Evolutionary conservation across 2,113 vertebrate species (phyloP), one percentile per base, ranked within the genome.

Genomic region (Cyphotilapia sp.): DNA sequence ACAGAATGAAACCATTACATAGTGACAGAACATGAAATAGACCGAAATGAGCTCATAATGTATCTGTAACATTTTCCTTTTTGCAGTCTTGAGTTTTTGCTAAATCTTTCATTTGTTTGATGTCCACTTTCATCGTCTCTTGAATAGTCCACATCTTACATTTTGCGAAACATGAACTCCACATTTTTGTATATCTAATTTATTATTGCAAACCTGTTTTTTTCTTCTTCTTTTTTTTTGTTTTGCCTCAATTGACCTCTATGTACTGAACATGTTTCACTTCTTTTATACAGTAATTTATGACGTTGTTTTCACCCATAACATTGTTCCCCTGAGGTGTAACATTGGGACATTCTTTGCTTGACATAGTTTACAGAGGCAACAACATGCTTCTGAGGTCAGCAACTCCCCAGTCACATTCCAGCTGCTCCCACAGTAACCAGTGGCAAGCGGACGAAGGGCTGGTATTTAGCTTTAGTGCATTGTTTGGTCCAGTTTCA

Each of bases 401-500:
- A 69, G 81, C 51, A 84, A 83, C 92, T 91, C 91, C 94, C 95
- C 90, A 95, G 80, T 93, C 88, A 84, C 92, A 96, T 97, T 96
- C 96, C 94, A 76, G 83, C 85, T 19, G 91, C 96, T 96, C 96
- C 96, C 96, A 96, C 95, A 80, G 95, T 88, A 94, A 96, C 96
- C 88, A 78, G 85, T 83, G 42, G 47, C 42, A 11, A 38, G 56
- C 51, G 47, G 45, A 40, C 22, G 56, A 61, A 33, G 66, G 54
- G 74, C 45, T 83, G 80, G 42, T 7, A n/a, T 85, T 83, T 83
- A 78, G 63, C 82, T 45, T 82, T 13, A 80, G 83, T 81, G 59
- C 35, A 69, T 85, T 95, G 93, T 94, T 87, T 82, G 42, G 84
- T 86, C 57, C 84, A 91, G 29, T 76, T 45, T 9, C 9, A 40